Evolutionary conservation across 2,888 invertebrate species (phyloP).

Genomic region (Drosophila kanekoi): DNA sequence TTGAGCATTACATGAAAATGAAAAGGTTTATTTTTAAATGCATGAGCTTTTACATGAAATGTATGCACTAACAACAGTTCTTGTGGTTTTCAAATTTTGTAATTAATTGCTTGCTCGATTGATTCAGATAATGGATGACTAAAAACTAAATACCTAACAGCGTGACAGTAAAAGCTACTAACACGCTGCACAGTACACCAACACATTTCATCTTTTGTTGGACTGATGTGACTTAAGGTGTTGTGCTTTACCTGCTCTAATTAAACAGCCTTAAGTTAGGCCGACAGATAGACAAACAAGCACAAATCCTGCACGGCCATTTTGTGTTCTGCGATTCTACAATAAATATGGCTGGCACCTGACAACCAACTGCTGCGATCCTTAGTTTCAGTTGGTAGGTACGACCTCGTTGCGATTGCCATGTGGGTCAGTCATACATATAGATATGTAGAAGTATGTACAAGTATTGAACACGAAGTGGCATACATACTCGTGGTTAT

Average conservation of each 20-base stretch:
- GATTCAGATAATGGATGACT: conserved; percentile 42
- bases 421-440: conserved; percentile 64
- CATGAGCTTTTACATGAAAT: neutral
- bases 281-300: conserved; percentile 9
- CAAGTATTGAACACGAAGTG: conserved; percentile 68
- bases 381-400: conserved; percentile 26
- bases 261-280: conserved; percentile 49
- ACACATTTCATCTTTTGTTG: neutral
- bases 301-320: conserved; percentile 26
- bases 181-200: neutral
- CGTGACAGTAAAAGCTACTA: neutral
- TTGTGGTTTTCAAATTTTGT: conserved; percentile 30
- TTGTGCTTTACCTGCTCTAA: conserved; percentile 36
- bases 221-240: conserved; percentile 2
- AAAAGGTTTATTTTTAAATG: neutral
- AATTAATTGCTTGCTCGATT: conserved; percentile 37
- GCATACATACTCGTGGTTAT: conserved; percentile 68
- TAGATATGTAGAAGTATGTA: neutral
- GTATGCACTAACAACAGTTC: conserved; percentile 11
- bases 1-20: neutral
- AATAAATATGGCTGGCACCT: conserved; percentile 44
- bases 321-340: conserved; percentile 25
- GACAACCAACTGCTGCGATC: conserved; percentile 18
- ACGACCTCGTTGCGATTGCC: conserved; percentile 32
- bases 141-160: neutral